Evolutionary conservation across 92 coral and sea anemone genomes (phyloP).

Genomic region (Epizoanthus stellaris): DNA sequence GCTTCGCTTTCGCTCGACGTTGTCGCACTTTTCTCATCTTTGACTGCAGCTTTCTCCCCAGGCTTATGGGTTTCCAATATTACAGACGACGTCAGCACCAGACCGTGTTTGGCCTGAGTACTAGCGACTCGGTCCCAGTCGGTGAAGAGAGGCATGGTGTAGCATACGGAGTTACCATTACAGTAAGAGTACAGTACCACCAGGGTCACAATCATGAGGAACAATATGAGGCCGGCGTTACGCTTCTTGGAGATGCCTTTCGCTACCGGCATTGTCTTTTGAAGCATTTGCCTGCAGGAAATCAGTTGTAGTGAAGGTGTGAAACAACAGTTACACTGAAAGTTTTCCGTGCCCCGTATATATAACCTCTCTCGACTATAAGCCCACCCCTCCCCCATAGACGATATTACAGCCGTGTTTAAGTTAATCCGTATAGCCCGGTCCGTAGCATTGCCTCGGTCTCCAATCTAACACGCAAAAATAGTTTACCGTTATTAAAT

Average conservation of each 20-base stretch:
- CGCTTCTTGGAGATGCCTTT: slow-evolving; percentile 72
- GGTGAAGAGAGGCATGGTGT: slow-evolving; percentile 84
- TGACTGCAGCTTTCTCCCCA: neutral
- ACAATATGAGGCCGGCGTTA: slow-evolving; percentile 54
- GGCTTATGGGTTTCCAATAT: slow-evolving; percentile 2
- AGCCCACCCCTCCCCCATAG: too few species aligned
- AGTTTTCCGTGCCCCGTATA: too few species aligned
- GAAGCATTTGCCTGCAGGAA: neutral
- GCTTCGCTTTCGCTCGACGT: too few species aligned
- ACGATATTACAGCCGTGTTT: too few species aligned
- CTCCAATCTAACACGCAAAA: too few species aligned
- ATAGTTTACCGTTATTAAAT: too few species aligned
- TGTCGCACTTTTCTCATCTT: neutral
- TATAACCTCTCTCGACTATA: too few species aligned
- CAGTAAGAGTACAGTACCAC: slow-evolving; percentile 87
- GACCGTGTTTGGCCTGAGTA: slow-evolving; percentile 42
- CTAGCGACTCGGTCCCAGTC: slow-evolving; percentile 60
- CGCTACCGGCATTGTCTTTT: slow-evolving; percentile 32
- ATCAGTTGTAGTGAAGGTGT: neutral
- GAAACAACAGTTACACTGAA: too few species aligned
- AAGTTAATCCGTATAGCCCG: too few species aligned
- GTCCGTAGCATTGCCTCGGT: too few species aligned
- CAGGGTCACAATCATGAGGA: slow-evolving; percentile 71
- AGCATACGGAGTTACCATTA: slow-evolving; percentile 79
- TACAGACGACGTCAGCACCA: slow-evolving; percentile 71